phyloP scores from a whole-genome alignment of 2,797 vertebrate species.

The Pteropus rufus region DNA sequence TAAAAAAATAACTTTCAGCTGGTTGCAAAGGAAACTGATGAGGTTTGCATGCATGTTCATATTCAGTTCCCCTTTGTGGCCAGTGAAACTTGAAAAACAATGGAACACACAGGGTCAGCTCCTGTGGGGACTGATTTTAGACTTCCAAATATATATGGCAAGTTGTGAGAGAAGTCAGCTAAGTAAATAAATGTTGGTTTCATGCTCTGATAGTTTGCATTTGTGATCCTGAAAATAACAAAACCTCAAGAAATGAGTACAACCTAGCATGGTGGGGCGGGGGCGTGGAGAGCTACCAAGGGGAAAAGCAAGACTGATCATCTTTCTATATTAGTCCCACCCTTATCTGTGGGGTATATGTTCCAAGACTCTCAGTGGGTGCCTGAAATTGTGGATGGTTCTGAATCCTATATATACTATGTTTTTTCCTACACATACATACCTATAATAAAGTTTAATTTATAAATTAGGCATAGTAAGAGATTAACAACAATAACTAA shows the following conservation, averaged over 20 bases:
- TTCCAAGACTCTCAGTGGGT: not conserved
- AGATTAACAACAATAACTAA: not conserved
- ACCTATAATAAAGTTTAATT: not conserved
- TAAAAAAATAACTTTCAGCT: slow-evolving; percentile 66
- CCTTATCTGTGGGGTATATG: not conserved
- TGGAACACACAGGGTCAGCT: slow-evolving; percentile 66
- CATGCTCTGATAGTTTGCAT: not conserved
- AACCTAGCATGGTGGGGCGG: not conserved
- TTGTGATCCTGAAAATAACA: not conserved
- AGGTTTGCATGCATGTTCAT: slow-evolving; percentile 73
- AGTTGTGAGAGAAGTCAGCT: slow-evolving; percentile 9
- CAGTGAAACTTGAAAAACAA: slow-evolving; percentile 69
- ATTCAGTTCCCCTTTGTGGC: slow-evolving; percentile 78
- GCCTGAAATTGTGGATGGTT: too few species aligned
- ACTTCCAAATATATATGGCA: slow-evolving; percentile 46
- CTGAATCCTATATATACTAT: not conserved
- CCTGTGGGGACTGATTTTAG: slow-evolving; percentile 31
- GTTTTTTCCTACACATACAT: not conserved
- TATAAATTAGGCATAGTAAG: not conserved
- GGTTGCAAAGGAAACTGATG: slow-evolving; percentile 70
- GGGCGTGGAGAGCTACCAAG: too few species aligned
- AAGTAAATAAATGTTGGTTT: slow-evolving; percentile 11
- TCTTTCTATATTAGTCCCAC: not conserved
- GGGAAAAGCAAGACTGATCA: not conserved
- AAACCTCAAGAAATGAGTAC: slow-evolving; percentile 17